Evolutionary conservation across 2,797 vertebrate genomes (phyloP).

Genomic region (Prionace glauca): DNA sequence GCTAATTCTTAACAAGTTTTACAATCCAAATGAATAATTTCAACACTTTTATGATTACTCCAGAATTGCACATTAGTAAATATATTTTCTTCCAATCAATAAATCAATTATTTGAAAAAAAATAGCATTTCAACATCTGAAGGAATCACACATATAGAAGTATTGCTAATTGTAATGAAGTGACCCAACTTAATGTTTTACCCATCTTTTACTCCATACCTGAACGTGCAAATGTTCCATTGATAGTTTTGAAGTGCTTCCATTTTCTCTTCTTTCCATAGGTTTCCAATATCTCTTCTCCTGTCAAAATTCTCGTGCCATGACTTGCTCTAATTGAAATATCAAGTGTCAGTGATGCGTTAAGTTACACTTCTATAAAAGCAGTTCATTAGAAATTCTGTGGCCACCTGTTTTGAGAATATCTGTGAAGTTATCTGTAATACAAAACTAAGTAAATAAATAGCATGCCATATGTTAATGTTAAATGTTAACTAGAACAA

Average conservation of each 20-base stretch:
- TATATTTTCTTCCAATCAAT: not conserved
- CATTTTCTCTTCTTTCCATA: slow-evolving; percentile 76
- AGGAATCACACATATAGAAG: not conserved
- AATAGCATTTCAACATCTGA: not conserved
- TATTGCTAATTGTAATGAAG: not conserved
- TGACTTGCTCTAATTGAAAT: slow-evolving; percentile 71
- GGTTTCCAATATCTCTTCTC: slow-evolving; percentile 67
- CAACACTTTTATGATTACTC: not conserved
- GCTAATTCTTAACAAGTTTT: not conserved
- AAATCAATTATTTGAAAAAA: not conserved
- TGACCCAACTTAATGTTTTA: not conserved
- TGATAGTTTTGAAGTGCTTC: slow-evolving; percentile 79
- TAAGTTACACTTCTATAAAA: not conserved
- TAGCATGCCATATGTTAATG: not conserved
- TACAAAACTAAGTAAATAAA: not conserved
- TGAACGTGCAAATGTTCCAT: slow-evolving; percentile 75
- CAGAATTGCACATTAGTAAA: not conserved
- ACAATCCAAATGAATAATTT: not conserved
- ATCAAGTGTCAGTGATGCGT: slow-evolving; percentile 46
- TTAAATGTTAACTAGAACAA: not conserved
- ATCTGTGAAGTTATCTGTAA: not conserved
- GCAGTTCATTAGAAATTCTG: not conserved
- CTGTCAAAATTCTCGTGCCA: slow-evolving; percentile 71
- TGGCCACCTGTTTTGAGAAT: not conserved
- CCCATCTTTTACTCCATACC: slow-evolving; percentile 55